A percentile compares a stretch with the other conserved stretches of the same genome.
Evolutionary conservation across 2,888 invertebrate genomes (phyloP).

Genomic region (Heteropelma amictum): DNA sequence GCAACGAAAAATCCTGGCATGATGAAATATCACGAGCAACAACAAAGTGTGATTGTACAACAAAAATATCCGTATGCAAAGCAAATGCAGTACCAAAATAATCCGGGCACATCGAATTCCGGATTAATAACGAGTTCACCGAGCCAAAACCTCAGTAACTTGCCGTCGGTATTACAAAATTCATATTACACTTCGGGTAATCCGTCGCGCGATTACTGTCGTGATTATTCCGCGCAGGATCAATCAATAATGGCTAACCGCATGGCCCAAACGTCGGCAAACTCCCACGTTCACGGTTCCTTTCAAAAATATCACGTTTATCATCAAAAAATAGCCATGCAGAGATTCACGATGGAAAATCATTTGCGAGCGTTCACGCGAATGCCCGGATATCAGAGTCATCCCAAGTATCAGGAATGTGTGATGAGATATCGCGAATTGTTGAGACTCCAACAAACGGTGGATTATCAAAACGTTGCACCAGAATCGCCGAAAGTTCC

Average conservation of each 20-base stretch:
- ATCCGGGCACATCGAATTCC: conserved; percentile 57
- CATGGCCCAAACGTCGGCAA: conserved; percentile 55
- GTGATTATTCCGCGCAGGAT: conserved; percentile 61
- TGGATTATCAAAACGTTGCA: conserved; percentile 69
- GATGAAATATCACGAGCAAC: conserved; percentile 56
- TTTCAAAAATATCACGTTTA: conserved; percentile 73
- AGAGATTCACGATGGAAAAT: conserved; percentile 70
- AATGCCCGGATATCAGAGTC: conserved; percentile 72
- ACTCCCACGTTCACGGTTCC: conserved; percentile 61
- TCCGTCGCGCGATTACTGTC: conserved; percentile 58
- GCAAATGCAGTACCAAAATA: conserved; percentile 63
- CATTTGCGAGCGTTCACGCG: conserved; percentile 69
- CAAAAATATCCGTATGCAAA: conserved; percentile 59
- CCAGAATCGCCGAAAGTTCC: conserved; percentile 66
- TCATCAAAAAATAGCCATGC: conserved; percentile 69
- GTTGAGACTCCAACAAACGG: conserved; percentile 69
- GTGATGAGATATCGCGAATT: conserved; percentile 70
- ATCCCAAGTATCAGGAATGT: conserved; percentile 75
- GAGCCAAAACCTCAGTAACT: conserved; percentile 51
- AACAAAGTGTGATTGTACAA: conserved; percentile 48
- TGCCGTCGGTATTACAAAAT: conserved; percentile 57
- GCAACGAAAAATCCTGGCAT: conserved; percentile 39
- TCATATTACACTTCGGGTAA: conserved; percentile 60
- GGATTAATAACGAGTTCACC: conserved; percentile 15
- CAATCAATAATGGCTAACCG: conserved; percentile 54